Conservation (phyloP, 2,113 vertebrate species). For the Marmota monax region DNA sequence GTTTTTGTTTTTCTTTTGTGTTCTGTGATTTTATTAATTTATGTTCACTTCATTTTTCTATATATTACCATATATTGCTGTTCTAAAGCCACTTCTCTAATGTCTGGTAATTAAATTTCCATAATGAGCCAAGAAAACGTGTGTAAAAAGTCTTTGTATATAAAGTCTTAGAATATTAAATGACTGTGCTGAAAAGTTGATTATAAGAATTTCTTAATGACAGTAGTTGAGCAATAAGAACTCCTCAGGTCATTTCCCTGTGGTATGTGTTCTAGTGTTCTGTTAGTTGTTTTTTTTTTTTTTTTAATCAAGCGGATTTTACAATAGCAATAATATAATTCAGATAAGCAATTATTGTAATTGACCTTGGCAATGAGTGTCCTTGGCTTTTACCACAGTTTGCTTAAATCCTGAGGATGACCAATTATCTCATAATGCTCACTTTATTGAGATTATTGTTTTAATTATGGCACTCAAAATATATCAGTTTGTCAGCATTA, state of each 20-base stretch:
- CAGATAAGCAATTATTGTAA: slow-evolving; percentile 87
- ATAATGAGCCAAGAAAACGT: background rate
- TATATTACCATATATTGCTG: background rate
- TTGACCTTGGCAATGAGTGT: slow-evolving; percentile 86
- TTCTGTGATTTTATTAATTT: background rate
- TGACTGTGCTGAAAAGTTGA: background rate
- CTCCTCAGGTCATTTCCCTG: slow-evolving; percentile 69
- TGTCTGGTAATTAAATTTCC: background rate
- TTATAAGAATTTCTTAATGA: background rate
- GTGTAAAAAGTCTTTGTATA: background rate
- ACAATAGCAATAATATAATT: slow-evolving; percentile 86
- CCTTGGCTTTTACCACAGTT: slow-evolving; percentile 87
- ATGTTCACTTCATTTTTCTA: background rate
- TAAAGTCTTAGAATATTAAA: background rate
- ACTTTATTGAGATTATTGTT: slow-evolving; percentile 88
- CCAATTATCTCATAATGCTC: slow-evolving; percentile 88
- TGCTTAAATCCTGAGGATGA: slow-evolving; percentile 86
- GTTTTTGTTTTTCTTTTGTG: background rate
- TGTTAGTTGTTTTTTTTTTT: slow-evolving; percentile 82
- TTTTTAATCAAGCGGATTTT: slow-evolving; percentile 82
- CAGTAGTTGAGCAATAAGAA: slow-evolving; percentile 39
- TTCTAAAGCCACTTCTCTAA: background rate
- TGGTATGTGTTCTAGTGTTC: slow-evolving; percentile 55
- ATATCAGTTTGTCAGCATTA: slow-evolving; percentile 79
- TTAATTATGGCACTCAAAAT: slow-evolving; percentile 88